Evolutionary conservation across 2,113 vertebrate genomes (phyloP).

Genomic region (Sebastes fasciatus): DNA sequence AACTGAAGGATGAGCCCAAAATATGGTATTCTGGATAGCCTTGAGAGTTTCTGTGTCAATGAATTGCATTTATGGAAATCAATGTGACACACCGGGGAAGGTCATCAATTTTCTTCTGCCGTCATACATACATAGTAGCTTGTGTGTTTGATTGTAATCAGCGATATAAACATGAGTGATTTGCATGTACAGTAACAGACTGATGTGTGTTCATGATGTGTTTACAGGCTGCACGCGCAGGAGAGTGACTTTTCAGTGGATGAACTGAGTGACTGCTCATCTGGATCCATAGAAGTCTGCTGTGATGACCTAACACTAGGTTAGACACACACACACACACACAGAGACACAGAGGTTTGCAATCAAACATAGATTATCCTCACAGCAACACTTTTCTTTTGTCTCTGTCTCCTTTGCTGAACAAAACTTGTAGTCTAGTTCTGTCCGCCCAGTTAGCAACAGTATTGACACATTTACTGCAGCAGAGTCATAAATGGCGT

Average conservation of each 20-base stretch:
- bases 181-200: slow-evolving; percentile 19
- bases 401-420: neutral
- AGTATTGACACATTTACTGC: slow-evolving; percentile 29
- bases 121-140: neutral
- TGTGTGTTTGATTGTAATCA: slow-evolving; percentile 21
- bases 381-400: neutral
- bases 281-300: slow-evolving; percentile 84
- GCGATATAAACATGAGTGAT: neutral
- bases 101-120: neutral
- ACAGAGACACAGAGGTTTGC: neutral
- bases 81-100: neutral
- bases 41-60: neutral
- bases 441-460: neutral
- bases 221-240: slow-evolving; percentile 72
- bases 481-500: slow-evolving; percentile 33
- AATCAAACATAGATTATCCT: neutral
- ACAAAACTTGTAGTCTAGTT: neutral
- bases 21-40: too few species aligned
- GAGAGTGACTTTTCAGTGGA: slow-evolving; percentile 74
- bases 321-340: slow-evolving; percentile 50
- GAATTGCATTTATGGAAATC: slow-evolving; percentile 18
- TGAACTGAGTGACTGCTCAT: slow-evolving; percentile 84
- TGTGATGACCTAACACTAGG: slow-evolving; percentile 81
- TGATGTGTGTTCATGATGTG: slow-evolving; percentile 19
- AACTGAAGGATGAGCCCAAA: too few species aligned